Evolutionary conservation across 1,140 invertebrate species (phyloP), one percentile per base, ranked within the genome.

Genomic region (Drosophila repleta): DNA sequence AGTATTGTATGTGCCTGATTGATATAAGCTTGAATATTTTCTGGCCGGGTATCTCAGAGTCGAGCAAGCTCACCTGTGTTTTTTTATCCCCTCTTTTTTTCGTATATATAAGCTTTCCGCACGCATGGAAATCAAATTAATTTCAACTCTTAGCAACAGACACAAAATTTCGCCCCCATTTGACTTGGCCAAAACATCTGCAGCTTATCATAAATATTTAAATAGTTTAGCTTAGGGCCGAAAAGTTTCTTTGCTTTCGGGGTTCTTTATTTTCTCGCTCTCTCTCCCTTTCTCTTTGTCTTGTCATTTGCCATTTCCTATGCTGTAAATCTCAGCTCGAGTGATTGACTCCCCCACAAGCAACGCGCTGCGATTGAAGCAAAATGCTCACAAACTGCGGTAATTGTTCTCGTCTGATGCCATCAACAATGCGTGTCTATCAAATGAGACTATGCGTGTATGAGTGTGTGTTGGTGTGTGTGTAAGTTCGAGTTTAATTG

Each of bases 321-420:
- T 11, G 45, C 21, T 32, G 21, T 57, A 21, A 57, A 51, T 53
- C 73, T 82, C 60, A 52, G 13, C 29, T 45, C 17, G 26, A 20
- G 29, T 83, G 81, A 85, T 84, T 85, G 79, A 83, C 77, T 80
- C 74, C 74, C 78, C 74, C 78, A 69, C 82, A 87, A 81, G 65
- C 18, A 29, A 45, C 32, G 17, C 18, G 24, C 13, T 46, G 43
- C 26, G 18, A 37, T 35, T 55, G 60, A 20, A 35, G 43, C n/a
- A 63, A 41, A 65, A 57, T 57, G 26, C 35, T 49, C 29, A 64
- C 29, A 64, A 83, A 84, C 79, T 76, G 49, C 52, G 64, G 76
- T 79, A 87, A 85, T 85, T 85, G 82, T 72, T 72, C 58, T 61
- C 67, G 56, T 48, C 81, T 70, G 61, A 80, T 67, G 74, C 13